Evolutionary conservation across 2,797 vertebrate genomes (phyloP).

Genomic region (Leptoclinus maculatus): DNA sequence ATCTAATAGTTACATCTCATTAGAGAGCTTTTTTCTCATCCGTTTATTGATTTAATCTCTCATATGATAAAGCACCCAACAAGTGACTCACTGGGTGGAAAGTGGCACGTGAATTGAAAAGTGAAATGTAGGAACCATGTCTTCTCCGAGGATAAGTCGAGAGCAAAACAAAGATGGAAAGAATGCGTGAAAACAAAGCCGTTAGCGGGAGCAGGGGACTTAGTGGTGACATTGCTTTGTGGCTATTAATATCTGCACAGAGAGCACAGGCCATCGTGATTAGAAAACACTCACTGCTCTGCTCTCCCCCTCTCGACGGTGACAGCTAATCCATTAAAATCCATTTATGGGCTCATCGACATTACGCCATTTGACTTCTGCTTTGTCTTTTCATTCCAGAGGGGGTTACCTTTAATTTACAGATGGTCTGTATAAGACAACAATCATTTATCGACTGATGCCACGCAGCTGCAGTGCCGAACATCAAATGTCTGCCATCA

Average conservation of each 20-base stretch:
- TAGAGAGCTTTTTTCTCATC: constrained; percentile 3
- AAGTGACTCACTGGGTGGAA: neutral
- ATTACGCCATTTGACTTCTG: constrained; percentile 16
- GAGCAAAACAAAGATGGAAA: constrained; percentile 79
- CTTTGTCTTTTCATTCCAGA: constrained; percentile 18
- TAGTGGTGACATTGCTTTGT: constrained; percentile 76
- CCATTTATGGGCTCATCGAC: constrained; percentile 48
- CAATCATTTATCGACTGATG: neutral
- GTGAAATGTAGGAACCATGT: neutral
- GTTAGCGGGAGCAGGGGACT: constrained; percentile 64
- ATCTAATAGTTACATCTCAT: constrained; percentile 12
- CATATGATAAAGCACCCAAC: neutral
- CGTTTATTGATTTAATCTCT: constrained; percentile 20
- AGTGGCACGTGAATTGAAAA: neutral
- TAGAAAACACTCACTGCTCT: constrained; percentile 46
- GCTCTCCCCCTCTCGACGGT: constrained; percentile 14
- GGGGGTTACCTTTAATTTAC: neutral
- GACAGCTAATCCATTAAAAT: constrained; percentile 51
- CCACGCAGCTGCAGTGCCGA: neutral
- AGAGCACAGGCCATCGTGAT: constrained; percentile 46
- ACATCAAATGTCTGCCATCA: neutral
- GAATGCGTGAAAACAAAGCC: constrained; percentile 80
- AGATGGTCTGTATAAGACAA: neutral
- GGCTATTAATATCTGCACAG: constrained; percentile 77
- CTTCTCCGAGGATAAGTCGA: constrained; percentile 54